Conservation (phyloP, 1,140 invertebrate genomes). For the Laupala kohalensis region DNA sequence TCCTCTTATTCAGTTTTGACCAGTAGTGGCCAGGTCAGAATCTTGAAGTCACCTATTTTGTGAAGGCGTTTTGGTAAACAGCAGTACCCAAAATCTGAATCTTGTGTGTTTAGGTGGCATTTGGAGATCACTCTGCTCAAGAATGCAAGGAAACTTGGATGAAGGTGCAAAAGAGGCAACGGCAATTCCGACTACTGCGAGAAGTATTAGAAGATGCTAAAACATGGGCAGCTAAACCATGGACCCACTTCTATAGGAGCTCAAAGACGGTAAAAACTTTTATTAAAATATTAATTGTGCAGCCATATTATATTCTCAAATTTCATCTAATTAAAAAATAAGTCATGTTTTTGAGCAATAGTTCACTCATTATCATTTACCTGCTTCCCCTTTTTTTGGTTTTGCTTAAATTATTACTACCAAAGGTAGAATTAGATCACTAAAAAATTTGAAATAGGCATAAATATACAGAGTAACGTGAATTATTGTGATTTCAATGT, state of each 20-base stretch:
- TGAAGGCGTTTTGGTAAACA: not conserved
- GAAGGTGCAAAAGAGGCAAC: constrained; percentile 26
- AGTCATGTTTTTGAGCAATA: too few relatives aligned
- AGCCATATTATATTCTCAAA: too few relatives aligned
- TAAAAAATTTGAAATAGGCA: too few relatives aligned
- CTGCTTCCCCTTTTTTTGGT: too few relatives aligned
- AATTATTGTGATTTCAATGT: too few relatives aligned
- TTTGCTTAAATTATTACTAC: too few relatives aligned
- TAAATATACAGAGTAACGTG: too few relatives aligned
- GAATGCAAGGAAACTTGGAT: constrained; percentile 33
- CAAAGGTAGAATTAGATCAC: too few relatives aligned
- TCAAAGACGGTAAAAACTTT: constrained; percentile 24
- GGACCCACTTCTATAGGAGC: constrained; percentile 27
- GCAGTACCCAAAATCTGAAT: too few relatives aligned
- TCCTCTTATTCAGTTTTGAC: not conserved
- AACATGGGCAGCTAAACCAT: constrained; percentile 30
- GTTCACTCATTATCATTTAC: too few relatives aligned
- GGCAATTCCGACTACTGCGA: constrained; percentile 30
- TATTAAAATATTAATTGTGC: too few relatives aligned
- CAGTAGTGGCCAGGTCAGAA: not conserved
- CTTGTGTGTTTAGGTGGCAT: constrained; percentile 15
- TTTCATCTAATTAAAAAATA: too few relatives aligned
- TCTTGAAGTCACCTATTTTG: not conserved
- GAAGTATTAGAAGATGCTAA: constrained; percentile 35
- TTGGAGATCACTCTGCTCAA: constrained; percentile 17